These are phyloP conservation scores for Brachyptera putata DNA, from an alignment of 2,888 invertebrate genomes.

Conservation along the genomic window DNA sequence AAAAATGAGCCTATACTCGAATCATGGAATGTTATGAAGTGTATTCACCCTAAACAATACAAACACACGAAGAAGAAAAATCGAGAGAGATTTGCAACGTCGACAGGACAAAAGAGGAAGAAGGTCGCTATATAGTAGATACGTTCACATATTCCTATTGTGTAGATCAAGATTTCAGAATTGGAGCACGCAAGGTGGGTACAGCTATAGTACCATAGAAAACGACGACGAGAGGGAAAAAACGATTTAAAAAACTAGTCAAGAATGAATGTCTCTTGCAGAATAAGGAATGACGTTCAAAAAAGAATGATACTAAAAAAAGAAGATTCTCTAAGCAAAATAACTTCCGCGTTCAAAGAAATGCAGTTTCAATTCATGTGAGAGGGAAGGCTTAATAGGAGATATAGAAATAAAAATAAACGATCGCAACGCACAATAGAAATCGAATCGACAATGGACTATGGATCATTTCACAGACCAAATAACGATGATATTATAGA, in stretches of 20 bases:
- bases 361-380: not conserved
- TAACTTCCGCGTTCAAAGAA: slow-evolving; percentile 7
- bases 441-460: not conserved
- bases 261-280: not conserved
- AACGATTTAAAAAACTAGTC: not conserved
- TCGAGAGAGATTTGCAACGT: not conserved
- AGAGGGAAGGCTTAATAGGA: no score
- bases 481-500: not conserved
- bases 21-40: no score
- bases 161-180: no score
- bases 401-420: not conserved
- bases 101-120: not conserved
- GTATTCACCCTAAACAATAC: no score
- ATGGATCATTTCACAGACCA: slow-evolving; percentile 11
- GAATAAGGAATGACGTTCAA: not conserved
- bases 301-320: not conserved
- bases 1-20: no score
- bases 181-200: not conserved
- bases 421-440: slow-evolving; percentile 3
- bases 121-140: no score
- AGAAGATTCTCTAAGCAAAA: not conserved
- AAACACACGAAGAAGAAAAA: not conserved
- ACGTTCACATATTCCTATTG: no score
- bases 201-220: not conserved
- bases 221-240: not conserved